phyloP scores from a whole-genome alignment of 2,113 vertebrate species.

The Clarias magur region DNA sequence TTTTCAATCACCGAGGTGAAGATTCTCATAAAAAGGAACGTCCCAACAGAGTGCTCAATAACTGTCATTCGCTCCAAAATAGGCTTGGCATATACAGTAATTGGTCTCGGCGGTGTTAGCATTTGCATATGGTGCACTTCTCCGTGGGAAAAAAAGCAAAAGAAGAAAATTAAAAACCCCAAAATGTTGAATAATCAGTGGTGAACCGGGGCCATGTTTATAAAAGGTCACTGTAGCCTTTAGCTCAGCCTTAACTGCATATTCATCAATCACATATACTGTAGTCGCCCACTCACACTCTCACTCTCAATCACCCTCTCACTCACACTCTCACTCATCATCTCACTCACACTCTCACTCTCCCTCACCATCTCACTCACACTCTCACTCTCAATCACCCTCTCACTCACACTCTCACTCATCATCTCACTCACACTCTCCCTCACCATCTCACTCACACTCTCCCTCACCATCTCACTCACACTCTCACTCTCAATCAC shows the following conservation, averaged over 20 bases:
- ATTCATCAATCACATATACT: background rate
- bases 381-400: background rate
- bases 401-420: background rate
- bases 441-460: background rate
- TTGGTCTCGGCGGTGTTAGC: slow-evolving; percentile 49
- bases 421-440: background rate
- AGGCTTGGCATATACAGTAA: slow-evolving; percentile 39
- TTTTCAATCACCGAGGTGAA: slow-evolving; percentile 37
- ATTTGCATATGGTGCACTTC: slow-evolving; percentile 51
- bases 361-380: background rate
- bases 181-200: slow-evolving; percentile 42
- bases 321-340: background rate
- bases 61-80: slow-evolving; percentile 41
- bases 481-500: background rate
- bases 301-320: background rate
- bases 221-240: slow-evolving; percentile 36
- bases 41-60: slow-evolving; percentile 36
- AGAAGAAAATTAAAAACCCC: slow-evolving; percentile 6
- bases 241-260: background rate
- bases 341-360: background rate
- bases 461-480: background rate
- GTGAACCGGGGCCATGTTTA: background rate
- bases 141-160: background rate
- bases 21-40: slow-evolving; percentile 24
- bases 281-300: background rate